These are phyloP conservation scores for Acleris holmiana DNA, from an alignment of 2,888 invertebrate species.

Conservation along the genomic window DNA sequence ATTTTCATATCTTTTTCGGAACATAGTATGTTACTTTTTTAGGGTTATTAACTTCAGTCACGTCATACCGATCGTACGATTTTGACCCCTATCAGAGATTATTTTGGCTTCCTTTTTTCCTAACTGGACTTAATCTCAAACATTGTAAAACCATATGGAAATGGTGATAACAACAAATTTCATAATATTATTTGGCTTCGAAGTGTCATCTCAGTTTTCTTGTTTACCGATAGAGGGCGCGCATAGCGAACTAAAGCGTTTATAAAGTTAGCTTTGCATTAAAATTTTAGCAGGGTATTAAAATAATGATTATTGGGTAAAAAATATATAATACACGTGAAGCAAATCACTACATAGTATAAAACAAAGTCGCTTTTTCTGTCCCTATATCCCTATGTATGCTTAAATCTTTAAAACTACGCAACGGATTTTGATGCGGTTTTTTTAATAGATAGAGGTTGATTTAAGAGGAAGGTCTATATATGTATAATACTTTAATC, in stretches of 20 bases:
- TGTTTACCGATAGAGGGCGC: conserved; percentile 48
- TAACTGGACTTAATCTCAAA: conserved; percentile 10
- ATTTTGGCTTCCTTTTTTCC: conserved; percentile 2
- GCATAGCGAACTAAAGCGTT: conserved; percentile 42
- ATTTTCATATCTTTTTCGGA: conserved; percentile 23
- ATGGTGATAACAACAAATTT: conserved; percentile 27
- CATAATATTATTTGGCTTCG: conserved; percentile 26
- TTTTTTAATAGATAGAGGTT: no score
- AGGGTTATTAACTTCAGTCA: conserved; percentile 38
- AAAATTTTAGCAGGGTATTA: background rate
- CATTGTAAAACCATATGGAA: conserved; percentile 16
- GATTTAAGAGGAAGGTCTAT: no score
- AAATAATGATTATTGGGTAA: no score
- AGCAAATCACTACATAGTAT: no score
- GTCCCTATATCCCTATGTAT: no score
- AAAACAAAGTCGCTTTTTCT: no score
- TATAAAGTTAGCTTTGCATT: conserved; percentile 45
- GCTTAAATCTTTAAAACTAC: no score
- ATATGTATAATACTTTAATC: no score
- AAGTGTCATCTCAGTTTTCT: conserved; percentile 35
- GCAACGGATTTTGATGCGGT: no score
- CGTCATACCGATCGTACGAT: background rate
- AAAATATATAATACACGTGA: no score
- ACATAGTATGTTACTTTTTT: conserved; percentile 27
- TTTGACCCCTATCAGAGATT: background rate